These are phyloP conservation scores for Acrocyrtus sp. DNA, from an alignment of 2,888 invertebrate genomes.

Conservation along the genomic window DNA sequence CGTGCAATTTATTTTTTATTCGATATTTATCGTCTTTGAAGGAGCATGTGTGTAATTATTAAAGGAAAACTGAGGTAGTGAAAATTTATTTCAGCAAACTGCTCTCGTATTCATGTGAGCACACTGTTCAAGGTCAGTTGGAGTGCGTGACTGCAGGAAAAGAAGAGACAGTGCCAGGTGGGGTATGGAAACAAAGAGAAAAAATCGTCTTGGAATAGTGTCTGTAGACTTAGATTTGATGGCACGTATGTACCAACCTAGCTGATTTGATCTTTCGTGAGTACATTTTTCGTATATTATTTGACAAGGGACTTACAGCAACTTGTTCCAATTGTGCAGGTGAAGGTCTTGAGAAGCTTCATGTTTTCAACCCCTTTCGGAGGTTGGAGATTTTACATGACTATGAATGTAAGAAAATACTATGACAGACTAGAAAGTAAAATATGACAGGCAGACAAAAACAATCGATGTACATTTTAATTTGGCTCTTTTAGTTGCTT, in stretches of 20 bases:
- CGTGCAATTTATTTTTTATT: too few species aligned
- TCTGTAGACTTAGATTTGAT: slow-evolving; percentile 40
- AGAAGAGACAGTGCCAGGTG: neutral
- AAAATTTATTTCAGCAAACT: too few species aligned
- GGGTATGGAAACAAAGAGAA: slow-evolving; percentile 13
- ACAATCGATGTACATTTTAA: neutral
- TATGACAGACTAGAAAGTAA: too few species aligned
- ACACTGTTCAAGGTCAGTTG: too few species aligned
- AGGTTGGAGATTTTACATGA: slow-evolving; percentile 50
- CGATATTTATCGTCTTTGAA: too few species aligned
- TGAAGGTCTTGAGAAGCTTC: slow-evolving; percentile 45
- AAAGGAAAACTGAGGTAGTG: too few species aligned
- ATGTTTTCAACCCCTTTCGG: slow-evolving; percentile 40
- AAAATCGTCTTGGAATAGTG: slow-evolving; percentile 38
- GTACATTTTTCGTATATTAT: too few species aligned
- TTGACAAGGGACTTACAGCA: too few species aligned
- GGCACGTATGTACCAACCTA: slow-evolving; percentile 40
- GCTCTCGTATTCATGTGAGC: too few species aligned
- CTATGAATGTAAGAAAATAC: slow-evolving; percentile 42
- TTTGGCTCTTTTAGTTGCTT: slow-evolving; percentile 28
- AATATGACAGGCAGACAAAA: neutral
- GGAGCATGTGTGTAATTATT: too few species aligned
- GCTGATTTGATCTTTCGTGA: neutral
- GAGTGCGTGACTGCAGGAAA: too few species aligned
- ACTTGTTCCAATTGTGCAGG: slow-evolving; percentile 25